Conservation (phyloP, 2,888 invertebrate species). For the Rutpela maculata region DNA sequence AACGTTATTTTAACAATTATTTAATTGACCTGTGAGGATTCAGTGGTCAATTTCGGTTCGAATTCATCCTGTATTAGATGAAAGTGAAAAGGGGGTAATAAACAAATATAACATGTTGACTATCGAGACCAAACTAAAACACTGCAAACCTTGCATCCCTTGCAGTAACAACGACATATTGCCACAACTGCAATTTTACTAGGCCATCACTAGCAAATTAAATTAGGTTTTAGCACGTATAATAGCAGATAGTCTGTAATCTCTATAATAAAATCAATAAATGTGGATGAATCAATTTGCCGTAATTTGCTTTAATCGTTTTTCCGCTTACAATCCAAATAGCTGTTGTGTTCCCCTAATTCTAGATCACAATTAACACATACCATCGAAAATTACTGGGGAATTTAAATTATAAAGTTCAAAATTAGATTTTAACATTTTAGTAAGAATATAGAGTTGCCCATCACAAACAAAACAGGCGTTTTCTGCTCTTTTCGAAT, state of each 20-base stretch:
- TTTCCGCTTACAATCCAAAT: neutral
- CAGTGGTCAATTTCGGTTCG: too few species aligned
- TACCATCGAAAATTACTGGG: too few species aligned
- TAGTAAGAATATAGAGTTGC: too few species aligned
- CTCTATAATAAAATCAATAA: neutral
- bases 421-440: too few species aligned
- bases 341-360: neutral
- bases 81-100: too few species aligned
- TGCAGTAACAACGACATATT: neutral
- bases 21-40: too few species aligned
- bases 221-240: conserved; percentile 1
- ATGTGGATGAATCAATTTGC: neutral
- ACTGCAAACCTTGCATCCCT: neutral
- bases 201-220: neutral
- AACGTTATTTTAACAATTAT: too few species aligned
- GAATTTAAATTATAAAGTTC: too few species aligned
- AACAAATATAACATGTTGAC: too few species aligned
- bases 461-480: too few species aligned
- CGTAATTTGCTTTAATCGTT: neutral
- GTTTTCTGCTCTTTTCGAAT: too few species aligned
- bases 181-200: neutral
- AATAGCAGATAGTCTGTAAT: neutral
- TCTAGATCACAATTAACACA: neutral
- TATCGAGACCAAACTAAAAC: neutral
- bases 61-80: too few species aligned